These are phyloP conservation scores for Bubo scandiacus DNA, from an alignment of 2,113 vertebrate species.

Conservation along the genomic window DNA sequence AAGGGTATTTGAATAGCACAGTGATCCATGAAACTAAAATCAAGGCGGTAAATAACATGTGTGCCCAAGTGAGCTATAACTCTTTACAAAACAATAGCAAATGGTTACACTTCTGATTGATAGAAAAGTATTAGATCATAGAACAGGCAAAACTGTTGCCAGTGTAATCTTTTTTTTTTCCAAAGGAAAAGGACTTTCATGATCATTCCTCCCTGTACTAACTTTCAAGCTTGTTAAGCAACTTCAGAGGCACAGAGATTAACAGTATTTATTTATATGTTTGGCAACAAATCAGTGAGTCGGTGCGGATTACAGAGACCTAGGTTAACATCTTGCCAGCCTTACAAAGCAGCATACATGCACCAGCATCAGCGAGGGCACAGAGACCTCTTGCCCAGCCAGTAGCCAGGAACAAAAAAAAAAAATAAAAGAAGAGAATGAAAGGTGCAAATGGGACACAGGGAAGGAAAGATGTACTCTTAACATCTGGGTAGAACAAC, in stretches of 20 bases:
- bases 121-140: neutral
- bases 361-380: neutral
- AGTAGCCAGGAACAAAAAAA: neutral
- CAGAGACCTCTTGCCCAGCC: neutral
- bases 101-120: neutral
- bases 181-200: neutral
- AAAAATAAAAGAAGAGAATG: fast-evolving
- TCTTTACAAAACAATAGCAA: neutral
- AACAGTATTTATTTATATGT: neutral
- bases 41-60: neutral
- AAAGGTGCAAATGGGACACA: neutral
- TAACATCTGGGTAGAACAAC: neutral
- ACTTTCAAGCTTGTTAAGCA: neutral
- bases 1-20: neutral
- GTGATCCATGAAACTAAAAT: neutral
- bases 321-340: neutral
- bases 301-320: neutral
- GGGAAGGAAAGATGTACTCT: neutral
- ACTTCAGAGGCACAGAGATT: neutral
- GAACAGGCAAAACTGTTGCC: neutral
- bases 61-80: neutral
- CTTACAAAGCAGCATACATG: neutral
- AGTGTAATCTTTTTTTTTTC: neutral
- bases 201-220: neutral
- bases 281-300: neutral